Percentiles rank a stretch among this genome's conserved stretches.
Conservation (phyloP, 2,113 vertebrate genomes). For the Climacteris rufus region DNA sequence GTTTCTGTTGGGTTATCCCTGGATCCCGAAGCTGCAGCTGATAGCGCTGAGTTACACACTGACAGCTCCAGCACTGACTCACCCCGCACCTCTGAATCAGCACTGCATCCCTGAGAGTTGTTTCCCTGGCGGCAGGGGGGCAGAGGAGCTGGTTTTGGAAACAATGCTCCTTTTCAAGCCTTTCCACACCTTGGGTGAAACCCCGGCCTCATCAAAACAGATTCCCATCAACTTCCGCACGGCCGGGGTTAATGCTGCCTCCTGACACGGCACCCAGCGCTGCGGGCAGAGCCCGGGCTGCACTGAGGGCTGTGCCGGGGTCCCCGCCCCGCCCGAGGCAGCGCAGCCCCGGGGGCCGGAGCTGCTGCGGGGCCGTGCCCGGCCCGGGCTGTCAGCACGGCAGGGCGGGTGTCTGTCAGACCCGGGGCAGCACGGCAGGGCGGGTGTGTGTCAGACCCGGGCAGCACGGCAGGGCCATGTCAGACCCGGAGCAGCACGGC, state of each 20-base stretch:
- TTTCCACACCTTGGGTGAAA: not conserved
- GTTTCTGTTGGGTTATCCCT: rapidly evolving
- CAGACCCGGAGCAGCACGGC: too few species aligned
- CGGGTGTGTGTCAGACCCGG: too few species aligned
- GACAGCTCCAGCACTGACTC: not conserved
- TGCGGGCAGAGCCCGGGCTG: rapidly evolving
- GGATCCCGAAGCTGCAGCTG: not conserved
- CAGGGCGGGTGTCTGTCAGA: too few species aligned
- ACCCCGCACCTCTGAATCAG: not conserved
- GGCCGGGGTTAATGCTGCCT: not conserved
- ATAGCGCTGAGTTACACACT: rapidly evolving
- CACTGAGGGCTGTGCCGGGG: rapidly evolving
- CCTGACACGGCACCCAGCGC: rapidly evolving
- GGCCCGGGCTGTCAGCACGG: not conserved
- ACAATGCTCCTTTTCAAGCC: not conserved
- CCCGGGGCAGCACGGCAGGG: constrained; percentile 57
- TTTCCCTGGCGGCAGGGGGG: not conserved
- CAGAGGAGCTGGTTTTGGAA: not conserved
- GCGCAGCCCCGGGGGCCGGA: not conserved
- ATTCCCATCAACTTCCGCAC: not conserved
- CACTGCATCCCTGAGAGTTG: not conserved
- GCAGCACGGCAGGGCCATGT: too few species aligned
- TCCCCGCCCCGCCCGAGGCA: not conserved
- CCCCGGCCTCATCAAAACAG: not conserved
- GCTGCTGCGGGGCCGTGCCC: not conserved